These are phyloP conservation scores for Brachyopa scutellaris DNA, from an alignment of 2,888 invertebrate genomes.

Conservation along the genomic window DNA sequence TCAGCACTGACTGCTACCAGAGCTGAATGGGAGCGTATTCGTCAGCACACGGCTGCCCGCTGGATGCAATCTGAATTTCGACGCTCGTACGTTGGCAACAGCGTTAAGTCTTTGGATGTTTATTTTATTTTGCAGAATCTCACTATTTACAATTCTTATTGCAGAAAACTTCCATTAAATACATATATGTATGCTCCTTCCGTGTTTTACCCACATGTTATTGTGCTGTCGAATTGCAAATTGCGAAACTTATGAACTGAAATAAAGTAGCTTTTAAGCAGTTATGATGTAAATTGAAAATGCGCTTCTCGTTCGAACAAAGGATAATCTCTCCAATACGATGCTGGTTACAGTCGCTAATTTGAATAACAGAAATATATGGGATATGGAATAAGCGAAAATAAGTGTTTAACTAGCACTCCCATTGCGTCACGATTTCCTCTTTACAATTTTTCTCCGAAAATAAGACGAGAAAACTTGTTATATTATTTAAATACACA, in stretches of 20 bases:
- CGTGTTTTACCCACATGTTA: not conserved
- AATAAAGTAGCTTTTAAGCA: too few species aligned
- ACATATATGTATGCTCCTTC: not conserved
- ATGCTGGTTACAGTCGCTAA: not conserved
- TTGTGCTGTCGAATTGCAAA: not conserved
- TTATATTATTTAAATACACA: slow-evolving; percentile 2
- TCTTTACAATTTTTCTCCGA: not conserved
- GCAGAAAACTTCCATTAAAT: not conserved
- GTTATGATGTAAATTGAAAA: too few species aligned
- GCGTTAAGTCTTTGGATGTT: slow-evolving; percentile 43
- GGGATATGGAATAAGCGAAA: slow-evolving; percentile 42
- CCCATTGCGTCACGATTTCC: slow-evolving; percentile 49
- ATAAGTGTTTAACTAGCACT: slow-evolving; percentile 30
- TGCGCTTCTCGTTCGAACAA: slow-evolving; percentile 22
- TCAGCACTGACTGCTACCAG: slow-evolving; percentile 5
- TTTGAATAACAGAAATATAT: not conserved
- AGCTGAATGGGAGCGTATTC: slow-evolving; percentile 44
- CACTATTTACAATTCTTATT: slow-evolving; percentile 14
- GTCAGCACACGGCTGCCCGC: slow-evolving; percentile 7
- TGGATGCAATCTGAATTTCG: not conserved
- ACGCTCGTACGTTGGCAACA: slow-evolving; percentile 46
- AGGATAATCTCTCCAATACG: slow-evolving; percentile 22
- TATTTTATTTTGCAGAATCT: slow-evolving; percentile 52
- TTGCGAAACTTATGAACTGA: not conserved
- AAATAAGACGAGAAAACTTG: slow-evolving; percentile 1